Percentiles rank a stretch among this genome's conserved stretches.
Conservation (phyloP, 2,797 vertebrate species). For the Pangasius djambal region DNA sequence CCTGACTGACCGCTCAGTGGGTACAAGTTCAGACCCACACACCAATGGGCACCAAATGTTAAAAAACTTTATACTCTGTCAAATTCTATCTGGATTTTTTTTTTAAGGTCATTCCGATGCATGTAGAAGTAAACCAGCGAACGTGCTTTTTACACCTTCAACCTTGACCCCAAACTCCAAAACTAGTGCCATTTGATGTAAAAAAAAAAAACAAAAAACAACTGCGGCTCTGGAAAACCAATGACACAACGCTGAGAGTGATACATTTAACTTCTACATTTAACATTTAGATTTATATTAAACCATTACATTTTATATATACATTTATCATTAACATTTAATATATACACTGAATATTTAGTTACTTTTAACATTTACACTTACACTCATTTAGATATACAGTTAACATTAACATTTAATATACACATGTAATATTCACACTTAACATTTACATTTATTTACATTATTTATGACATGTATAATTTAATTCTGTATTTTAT, state of each 20-base stretch:
- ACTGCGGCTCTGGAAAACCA: background rate
- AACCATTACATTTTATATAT: background rate
- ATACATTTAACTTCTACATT: too few relatives aligned
- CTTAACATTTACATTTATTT: background rate
- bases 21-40: background rate
- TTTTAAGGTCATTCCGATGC: background rate
- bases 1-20: background rate
- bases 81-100: background rate
- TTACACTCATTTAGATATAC: background rate
- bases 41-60: background rate
- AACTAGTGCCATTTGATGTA: background rate
- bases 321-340: background rate
- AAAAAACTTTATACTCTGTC: background rate
- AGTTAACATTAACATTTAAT: background rate
- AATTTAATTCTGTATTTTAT: background rate
- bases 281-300: background rate
- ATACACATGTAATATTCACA: background rate
- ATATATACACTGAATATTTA: background rate
- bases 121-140: background rate
- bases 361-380: background rate
- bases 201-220: background rate
- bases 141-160: background rate
- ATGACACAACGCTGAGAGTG: background rate
- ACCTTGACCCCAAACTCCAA: background rate
- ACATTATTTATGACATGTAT: background rate